Evolutionary conservation across 2,888 invertebrate genomes (phyloP).

Genomic region (Ichneumon xanthorius): DNA sequence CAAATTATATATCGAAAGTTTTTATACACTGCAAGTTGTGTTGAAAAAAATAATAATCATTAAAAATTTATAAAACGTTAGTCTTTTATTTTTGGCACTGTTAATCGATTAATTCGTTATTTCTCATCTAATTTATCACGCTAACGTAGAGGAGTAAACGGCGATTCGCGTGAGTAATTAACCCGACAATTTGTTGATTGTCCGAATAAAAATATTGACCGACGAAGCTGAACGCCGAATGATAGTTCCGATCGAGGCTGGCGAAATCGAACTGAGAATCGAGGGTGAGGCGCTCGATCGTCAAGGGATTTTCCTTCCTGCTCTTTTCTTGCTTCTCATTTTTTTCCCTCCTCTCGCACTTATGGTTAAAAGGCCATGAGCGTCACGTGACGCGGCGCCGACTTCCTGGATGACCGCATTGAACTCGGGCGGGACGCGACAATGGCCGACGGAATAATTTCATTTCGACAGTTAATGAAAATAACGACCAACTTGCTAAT

Average conservation of each 20-base stretch:
- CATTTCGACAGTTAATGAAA: neutral
- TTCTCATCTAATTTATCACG: neutral
- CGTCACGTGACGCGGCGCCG: conserved; percentile 65
- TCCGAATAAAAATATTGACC: neutral
- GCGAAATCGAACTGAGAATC: conserved; percentile 53
- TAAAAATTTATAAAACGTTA: too few species aligned
- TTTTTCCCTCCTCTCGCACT: conserved; percentile 31
- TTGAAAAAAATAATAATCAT: too few species aligned
- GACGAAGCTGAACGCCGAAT: conserved; percentile 6
- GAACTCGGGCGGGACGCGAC: conserved; percentile 61
- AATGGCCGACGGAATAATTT: conserved; percentile 60
- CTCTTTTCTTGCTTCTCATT: conserved; percentile 9
- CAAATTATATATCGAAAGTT: too few species aligned
- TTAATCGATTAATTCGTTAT: neutral
- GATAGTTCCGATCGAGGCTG: conserved; percentile 32
- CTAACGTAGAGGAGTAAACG: too few species aligned
- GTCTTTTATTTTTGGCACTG: too few species aligned
- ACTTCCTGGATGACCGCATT: conserved; percentile 73
- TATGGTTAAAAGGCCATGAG: conserved; percentile 38
- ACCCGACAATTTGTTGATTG: neutral
- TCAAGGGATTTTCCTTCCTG: neutral
- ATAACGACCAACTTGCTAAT: too few species aligned
- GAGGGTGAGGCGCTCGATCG: neutral
- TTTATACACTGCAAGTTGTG: too few species aligned
- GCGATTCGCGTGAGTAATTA: too few species aligned